Conservation (phyloP, 2,113 vertebrate genomes). For the Python bivittatus region DNA sequence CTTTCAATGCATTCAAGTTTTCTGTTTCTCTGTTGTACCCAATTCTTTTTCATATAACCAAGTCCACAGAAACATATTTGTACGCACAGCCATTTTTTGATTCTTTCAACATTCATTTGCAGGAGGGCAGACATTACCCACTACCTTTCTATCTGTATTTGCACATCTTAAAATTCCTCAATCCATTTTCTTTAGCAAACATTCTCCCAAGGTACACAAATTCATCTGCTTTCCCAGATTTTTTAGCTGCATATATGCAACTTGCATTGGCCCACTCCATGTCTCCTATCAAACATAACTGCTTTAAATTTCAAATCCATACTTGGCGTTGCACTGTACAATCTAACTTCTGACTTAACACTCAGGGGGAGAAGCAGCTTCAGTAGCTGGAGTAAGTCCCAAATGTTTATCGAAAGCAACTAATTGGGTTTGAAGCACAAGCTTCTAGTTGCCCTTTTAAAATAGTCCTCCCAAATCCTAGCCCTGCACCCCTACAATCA, state of each 20-base stretch:
- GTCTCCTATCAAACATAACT: neutral
- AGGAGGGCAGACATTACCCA: too few relatives aligned
- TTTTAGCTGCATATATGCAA: neutral
- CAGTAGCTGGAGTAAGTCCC: neutral
- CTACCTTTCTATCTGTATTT: too few relatives aligned
- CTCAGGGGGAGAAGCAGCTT: neutral
- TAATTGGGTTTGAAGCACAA: neutral
- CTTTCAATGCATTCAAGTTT: too few relatives aligned
- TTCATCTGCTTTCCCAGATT: neutral
- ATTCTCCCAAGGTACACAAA: neutral
- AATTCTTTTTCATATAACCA: too few relatives aligned
- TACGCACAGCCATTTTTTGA: too few relatives aligned
- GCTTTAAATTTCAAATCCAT: neutral
- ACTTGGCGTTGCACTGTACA: neutral
- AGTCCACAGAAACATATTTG: too few relatives aligned
- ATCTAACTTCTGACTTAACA: neutral
- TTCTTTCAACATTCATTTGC: too few relatives aligned
- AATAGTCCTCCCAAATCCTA: neutral
- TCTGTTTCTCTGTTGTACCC: too few relatives aligned
- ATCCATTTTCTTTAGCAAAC: neutral
- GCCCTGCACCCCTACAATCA: neutral
- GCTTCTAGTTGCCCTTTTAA: neutral
- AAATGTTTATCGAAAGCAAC: neutral
- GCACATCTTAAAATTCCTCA: neutral
- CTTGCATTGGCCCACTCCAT: neutral